Evolutionary conservation across 1,140 invertebrate genomes (phyloP), one percentile per base, ranked within the genome.

Genomic region (Nephotettix cincticeps): DNA sequence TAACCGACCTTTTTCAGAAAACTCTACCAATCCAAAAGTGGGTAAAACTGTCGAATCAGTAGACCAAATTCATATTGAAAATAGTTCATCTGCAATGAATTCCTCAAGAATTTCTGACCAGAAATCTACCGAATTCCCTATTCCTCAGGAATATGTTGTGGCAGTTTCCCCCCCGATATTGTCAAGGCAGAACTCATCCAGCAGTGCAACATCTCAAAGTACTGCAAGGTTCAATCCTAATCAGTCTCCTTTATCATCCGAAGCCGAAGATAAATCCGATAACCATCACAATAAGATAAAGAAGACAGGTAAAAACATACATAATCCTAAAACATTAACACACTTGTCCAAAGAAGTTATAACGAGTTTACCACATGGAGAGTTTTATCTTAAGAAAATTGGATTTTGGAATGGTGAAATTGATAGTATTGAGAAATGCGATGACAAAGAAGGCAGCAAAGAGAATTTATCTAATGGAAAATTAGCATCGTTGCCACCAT

Each of bases 161-260:
- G 79, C 80, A 25, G 83, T 83, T 66, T 80, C 81, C 70, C 83
- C 83, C 36, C 82, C 82, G 21, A 82, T 80, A 2, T 80, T 81
- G 56, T 76, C 76, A 25, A 78, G 83, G 58, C 83, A 84, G 79
- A 80, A 83, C 75, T 84, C 83, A 28, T 83, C 83, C 64, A 83
- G 82, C 75, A 75, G 81, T 68, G 83, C 83, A 17, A 84, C 83
- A 13, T 83, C 85, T 1, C 77, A 84, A 51, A 86, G 82, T 73
- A 88, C 86, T 0, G 84, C 84, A 36, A 84, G 83, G 70, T 83
- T 83, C 64, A 79, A 84, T 69, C 79, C 82, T 61, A 80, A 75
- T 58, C 78, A 77, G 45, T 82, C 82, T 30, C 82, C 80, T 4
- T 74, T 84, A 40, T 70, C 58, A 17, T 70, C 69, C 21, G 69